Evolutionary conservation across 2,888 invertebrate genomes (phyloP).

Genomic region (Fissipunctia ypsillon): DNA sequence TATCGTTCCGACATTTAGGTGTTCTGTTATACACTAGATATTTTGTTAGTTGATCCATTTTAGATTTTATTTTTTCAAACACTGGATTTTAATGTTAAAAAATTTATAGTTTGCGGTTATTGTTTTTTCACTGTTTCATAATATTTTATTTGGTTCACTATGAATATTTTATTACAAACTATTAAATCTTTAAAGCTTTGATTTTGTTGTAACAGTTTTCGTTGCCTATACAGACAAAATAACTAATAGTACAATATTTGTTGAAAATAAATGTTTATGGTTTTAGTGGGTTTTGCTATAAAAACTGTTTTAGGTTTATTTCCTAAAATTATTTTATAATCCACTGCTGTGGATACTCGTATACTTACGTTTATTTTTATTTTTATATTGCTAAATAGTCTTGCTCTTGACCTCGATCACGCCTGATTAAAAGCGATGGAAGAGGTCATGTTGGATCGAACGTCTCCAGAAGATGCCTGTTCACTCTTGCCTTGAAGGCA

Average conservation of each 20-base stretch:
- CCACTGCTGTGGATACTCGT: neutral
- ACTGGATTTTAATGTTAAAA: slow-evolving; percentile 9
- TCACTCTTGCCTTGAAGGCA: no score
- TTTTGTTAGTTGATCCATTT: slow-evolving; percentile 84
- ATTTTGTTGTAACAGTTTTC: slow-evolving; percentile 2
- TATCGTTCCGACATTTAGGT: slow-evolving; percentile 77
- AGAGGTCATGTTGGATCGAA: no score
- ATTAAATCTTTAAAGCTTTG: neutral
- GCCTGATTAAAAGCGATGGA: no score
- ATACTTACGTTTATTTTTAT: no score
- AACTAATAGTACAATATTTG: slow-evolving; percentile 25
- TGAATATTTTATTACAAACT: slow-evolving; percentile 20
- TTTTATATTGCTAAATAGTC: no score
- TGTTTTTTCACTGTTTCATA: slow-evolving; percentile 18
- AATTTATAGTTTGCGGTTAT: neutral
- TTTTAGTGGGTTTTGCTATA: slow-evolving; percentile 5
- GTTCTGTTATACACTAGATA: slow-evolving; percentile 85
- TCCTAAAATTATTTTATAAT: neutral
- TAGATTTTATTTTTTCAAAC: slow-evolving; percentile 29
- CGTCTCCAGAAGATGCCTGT: no score
- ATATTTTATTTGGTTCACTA: slow-evolving; percentile 14
- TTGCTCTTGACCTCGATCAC: no score
- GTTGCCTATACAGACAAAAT: neutral
- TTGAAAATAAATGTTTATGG: slow-evolving; percentile 4
- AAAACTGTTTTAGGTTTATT: slow-evolving; percentile 13